phyloP scores from a whole-genome alignment of 2,888 invertebrate genomes.

The Pseudolycoriella hygida region DNA sequence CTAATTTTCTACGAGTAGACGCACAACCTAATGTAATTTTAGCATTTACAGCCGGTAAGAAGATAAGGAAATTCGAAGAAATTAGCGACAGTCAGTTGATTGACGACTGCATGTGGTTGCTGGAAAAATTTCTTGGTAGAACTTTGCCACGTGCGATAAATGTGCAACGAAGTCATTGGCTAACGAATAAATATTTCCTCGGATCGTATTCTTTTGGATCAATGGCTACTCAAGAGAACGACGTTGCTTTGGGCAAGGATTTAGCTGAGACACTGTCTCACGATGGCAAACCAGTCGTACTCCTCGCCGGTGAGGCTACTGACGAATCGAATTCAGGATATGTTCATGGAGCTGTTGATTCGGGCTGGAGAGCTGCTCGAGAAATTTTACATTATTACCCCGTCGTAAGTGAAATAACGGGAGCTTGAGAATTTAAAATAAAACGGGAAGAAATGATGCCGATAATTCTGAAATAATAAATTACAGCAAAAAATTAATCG shows the following conservation, averaged over 20 bases:
- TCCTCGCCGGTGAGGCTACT: conserved; percentile 39
- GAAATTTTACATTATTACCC: too few species aligned
- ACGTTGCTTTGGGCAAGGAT: conserved; percentile 18
- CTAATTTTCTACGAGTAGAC: conserved; percentile 47
- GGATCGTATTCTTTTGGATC: conserved; percentile 50
- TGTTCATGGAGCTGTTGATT: conserved; percentile 55
- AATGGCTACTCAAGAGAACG: conserved; percentile 34
- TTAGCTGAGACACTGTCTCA: conserved; percentile 41
- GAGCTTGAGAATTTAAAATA: too few species aligned
- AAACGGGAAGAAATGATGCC: too few species aligned
- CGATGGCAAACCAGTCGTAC: neutral
- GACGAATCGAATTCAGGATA: conserved; percentile 44
- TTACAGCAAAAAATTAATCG: too few species aligned
- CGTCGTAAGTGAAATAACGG: too few species aligned
- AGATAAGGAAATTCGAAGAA: conserved; percentile 41
- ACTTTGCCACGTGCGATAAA: too few species aligned
- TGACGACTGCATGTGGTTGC: conserved; percentile 21
- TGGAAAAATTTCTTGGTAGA: conserved; percentile 9
- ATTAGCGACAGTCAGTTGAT: conserved; percentile 32
- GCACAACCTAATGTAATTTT: conserved; percentile 43
- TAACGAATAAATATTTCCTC: conserved; percentile 36
- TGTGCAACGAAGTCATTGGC: conserved; percentile 29
- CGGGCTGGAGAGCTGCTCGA: conserved; percentile 49
- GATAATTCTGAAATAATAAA: too few species aligned
- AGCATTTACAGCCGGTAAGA: conserved; percentile 51